Evolutionary conservation across 2,113 vertebrate species (phyloP).

Genomic region (Sinocyclocheilus anophthalmus): DNA sequence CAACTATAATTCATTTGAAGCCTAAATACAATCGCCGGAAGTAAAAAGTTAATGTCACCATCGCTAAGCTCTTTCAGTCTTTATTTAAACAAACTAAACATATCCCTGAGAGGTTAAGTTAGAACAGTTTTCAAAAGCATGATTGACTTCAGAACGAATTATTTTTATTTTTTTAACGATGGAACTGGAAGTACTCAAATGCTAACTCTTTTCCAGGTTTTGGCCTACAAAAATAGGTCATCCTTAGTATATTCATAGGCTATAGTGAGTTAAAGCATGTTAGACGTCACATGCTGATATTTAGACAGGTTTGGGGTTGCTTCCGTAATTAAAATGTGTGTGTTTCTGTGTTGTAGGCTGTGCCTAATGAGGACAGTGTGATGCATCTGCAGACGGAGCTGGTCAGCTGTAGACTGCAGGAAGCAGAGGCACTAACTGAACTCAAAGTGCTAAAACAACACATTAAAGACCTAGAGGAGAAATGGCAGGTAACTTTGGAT

Average conservation of each 20-base stretch:
- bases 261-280: neutral
- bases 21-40: neutral
- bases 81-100: no score
- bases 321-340: neutral
- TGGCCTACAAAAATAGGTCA: neutral
- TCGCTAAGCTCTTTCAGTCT: neutral
- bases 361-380: constrained; percentile 12
- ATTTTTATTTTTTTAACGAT: neutral
- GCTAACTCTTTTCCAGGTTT: neutral
- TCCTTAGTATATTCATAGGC: neutral
- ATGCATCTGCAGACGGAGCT: constrained; percentile 33
- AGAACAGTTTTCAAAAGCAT: neutral
- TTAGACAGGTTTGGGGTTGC: neutral
- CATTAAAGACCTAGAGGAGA: constrained; percentile 32
- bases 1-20: neutral
- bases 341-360: constrained; percentile 20
- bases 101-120: neutral
- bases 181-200: neutral
- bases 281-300: neutral
- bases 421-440: constrained; percentile 33
- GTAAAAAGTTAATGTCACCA: neutral
- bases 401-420: constrained; percentile 28
- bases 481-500: constrained; percentile 30
- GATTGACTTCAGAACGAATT: neutral
- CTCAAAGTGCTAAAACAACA: constrained; percentile 17